These are phyloP conservation scores for Murina feae DNA, from an alignment of 2,113 vertebrate species.

Conservation along the genomic window DNA sequence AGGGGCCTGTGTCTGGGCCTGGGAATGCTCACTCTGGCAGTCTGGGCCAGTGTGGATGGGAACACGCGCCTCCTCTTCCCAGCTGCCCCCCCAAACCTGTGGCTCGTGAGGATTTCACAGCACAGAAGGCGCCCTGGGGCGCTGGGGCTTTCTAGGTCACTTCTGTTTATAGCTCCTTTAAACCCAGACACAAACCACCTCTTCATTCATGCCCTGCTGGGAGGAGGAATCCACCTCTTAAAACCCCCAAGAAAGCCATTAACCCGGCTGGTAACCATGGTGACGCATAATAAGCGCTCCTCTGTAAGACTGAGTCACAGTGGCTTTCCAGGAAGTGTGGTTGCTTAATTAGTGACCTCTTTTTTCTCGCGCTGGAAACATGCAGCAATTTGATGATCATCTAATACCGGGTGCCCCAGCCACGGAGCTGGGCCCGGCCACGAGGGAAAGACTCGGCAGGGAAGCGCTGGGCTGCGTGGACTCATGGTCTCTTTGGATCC, in stretches of 20 bases:
- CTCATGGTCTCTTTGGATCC: background rate
- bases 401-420: background rate
- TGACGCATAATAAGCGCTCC: constrained; percentile 73
- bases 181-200: constrained; percentile 67
- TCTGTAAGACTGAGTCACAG: constrained; percentile 39
- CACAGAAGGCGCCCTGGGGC: constrained; percentile 1
- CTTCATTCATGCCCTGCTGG: constrained; percentile 64
- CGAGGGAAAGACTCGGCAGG: background rate
- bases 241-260: constrained; percentile 71
- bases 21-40: background rate
- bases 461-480: background rate
- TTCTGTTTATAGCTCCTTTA: constrained; percentile 63
- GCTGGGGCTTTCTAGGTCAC: constrained; percentile 40
- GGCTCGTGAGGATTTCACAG: constrained; percentile 51
- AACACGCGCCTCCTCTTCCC: background rate
- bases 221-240: constrained; percentile 66
- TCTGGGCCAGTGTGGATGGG: background rate
- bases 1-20: background rate
- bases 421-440: background rate
- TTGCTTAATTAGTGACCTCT: constrained; percentile 70
- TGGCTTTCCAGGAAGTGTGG: constrained; percentile 78
- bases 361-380: constrained; percentile 58
- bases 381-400: constrained; percentile 26
- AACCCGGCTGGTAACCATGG: constrained; percentile 67
- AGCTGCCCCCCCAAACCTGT: background rate